Evolutionary conservation across 2,113 vertebrate species (phyloP).

Genomic region (Ginglymostoma cirratum): DNA sequence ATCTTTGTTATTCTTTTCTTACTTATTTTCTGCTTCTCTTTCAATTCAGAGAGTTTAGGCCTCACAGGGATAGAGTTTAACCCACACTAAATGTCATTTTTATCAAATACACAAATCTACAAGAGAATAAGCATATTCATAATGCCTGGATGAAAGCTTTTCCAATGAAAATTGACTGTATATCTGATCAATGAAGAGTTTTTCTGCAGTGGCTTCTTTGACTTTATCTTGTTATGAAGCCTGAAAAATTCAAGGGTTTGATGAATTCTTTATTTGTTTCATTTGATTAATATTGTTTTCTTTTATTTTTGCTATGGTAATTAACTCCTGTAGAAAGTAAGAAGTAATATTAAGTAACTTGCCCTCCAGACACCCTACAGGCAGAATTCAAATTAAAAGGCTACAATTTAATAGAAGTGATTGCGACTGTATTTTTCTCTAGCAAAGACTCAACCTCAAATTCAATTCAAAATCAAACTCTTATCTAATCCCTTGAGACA

Average conservation of each 20-base stretch:
- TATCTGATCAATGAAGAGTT: not conserved
- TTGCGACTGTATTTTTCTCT: not conserved
- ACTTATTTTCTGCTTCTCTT: not conserved
- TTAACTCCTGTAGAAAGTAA: not conserved
- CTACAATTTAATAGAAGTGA: not conserved
- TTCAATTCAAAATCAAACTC: slow-evolving; percentile 22
- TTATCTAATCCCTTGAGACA: not conserved
- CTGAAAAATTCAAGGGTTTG: not conserved
- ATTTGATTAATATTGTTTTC: not conserved
- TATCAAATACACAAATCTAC: not conserved
- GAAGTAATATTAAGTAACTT: not conserved
- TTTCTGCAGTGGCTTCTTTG: not conserved
- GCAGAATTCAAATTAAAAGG: not conserved
- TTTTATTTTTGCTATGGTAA: not conserved
- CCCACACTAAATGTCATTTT: not conserved
- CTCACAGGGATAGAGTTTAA: not conserved
- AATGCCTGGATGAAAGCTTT: not conserved
- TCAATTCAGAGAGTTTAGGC: not conserved
- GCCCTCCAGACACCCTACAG: not conserved
- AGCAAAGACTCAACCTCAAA: not conserved
- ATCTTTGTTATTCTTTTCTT: not conserved
- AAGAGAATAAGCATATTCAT: not conserved
- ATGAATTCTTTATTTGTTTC: not conserved
- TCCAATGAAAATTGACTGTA: not conserved
- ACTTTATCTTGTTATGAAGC: not conserved